Base-by-base conservation (phyloP, 2,888 invertebrate species). In the Agonopterix alstromeriana region DNA sequence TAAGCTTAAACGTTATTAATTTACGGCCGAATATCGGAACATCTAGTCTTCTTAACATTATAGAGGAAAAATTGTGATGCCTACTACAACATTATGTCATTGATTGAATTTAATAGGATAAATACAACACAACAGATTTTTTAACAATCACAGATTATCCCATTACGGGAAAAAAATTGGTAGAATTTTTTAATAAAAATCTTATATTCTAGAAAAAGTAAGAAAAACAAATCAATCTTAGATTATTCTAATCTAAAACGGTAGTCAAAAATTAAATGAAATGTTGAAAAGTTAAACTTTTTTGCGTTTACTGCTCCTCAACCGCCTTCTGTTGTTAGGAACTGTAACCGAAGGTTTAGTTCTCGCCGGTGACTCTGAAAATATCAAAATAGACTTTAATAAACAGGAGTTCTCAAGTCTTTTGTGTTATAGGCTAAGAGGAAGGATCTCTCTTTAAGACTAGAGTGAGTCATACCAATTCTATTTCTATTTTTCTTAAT, bases 261-360 rank as follows among this genome's bases (percentile, higher is more conserved):
- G 27, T 27, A 27, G 27, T 27, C 27, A 27, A 27, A 27, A 27
- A 27, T 5, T 5, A 27, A 27, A 27, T 5, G 27, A 27, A 27
- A 27, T 27, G 27, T 27, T 5, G 27, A 27, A 27, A 27, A 27
- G 8, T 42, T 42, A 42, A n/a, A 11, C 42, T 8, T 63, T 57
- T 53, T 70, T 70, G 46, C 82, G 77, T 51, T 70, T 76, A 57
- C 80, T 77, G 58, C 86, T 86, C 43, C 86, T 69, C 42, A 86
- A 56, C 14, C 70, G 54, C 51, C 77, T 66, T 50, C 81, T 70
- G 54, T 80, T 81, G 27, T 54, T 67, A 35, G 71, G 64, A 3
- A 73, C 65, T 42, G 60, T 43, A 2, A 56, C 46, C 1, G 60
- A 53, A 35, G 56, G 60, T 49, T 41, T 35, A 0, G 54, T 65